Evolutionary conservation across 2,113 vertebrate species (phyloP), one percentile per base, ranked within the genome.

Genomic region (Pterocles gutturalis): DNA sequence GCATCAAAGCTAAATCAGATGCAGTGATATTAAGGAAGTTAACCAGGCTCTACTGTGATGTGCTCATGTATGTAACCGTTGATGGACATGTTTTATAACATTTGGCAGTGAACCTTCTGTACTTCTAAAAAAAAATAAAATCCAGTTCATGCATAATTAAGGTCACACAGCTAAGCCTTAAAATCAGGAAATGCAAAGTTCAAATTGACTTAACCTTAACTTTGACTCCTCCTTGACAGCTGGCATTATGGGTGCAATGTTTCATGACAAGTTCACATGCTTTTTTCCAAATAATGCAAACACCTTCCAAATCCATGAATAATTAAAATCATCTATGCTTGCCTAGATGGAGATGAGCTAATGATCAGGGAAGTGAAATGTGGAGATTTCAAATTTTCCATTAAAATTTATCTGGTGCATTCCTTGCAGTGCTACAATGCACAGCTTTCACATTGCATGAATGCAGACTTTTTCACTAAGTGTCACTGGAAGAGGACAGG

Each of bases 31-130:
- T 80, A 92, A 90, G 36, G 72, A 92, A 93, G 73, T 91, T 93
- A 64, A 83, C 75, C 80, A 72, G 87, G 62, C 70, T 95, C 89
- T 87, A 79, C 71, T 58, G 70, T 62, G 83, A 72, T 83, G 80
- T 85, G 70, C 77, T 96, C 65, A 89, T 91, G 73, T 97, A 94
- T 69, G 76, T 85, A 95, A 87, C 89, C 13, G 1, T 48, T 90
- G 75, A 91, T 67, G 46, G 94, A 92, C 89, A 78, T 78, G 82
- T 95, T 96, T 95, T 84, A 90, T 87, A 96, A 96, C 87, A 95
- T 95, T 95, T 96, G 87, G 75, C 49, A 91, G 72, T 49, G 71
- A 97, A 89, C 57, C 54, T 89, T 86, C 92, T 93, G 91, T 80
- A 85, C 51, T 91, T 87, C 66, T 78, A 29, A 48, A 89, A 90